Base-by-base conservation (phyloP, 2,888 invertebrate species). In the Eilema griseolum region DNA sequence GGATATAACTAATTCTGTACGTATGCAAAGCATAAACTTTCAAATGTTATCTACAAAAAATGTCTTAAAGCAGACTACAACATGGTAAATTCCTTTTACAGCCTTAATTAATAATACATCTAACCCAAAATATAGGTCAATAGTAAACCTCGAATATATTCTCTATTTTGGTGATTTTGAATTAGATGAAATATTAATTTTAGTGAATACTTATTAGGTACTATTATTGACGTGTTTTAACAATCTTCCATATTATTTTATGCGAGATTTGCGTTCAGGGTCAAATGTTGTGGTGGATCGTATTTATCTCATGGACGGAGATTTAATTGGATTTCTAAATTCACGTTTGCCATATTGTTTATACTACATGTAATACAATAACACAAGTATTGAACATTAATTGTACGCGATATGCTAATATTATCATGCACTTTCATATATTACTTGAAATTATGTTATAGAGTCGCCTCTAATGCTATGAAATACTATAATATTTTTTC, bases 231-330 rank as follows among this genome's bases (percentile, higher is more conserved):
- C 41, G 11, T 62, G 69, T 56, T 69, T 67, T 33, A 33, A 41
- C 37, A 31, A 68, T 20, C 41, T 76, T 75, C 71, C 75, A 70
- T 77, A 77, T 71, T 69, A 64, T 70, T 74, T 56, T 60, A 72
- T 64, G 66, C 57, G 63, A 74, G 70, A 73, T 77, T 37, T 64
- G 64, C 67, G 79, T 72, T 68, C 68, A 66, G 71, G 73, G 73
- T 72, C 73, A 16, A 70, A 57, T 14, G 57, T 23, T 20, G 56
- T 74, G 28, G 66, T 73, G 79, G 78, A 76, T 79, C 76, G 82
- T 81, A 79, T 82, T 88, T 85, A 89, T 88, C 86, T 89, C 89
- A 88, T 93, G 93, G 93, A 93, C 93, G 93, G 93, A 93, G 88
- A 90, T 87, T 85, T 86, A 77, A 81, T 85, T 86, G 83, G 67